Evolutionary conservation across 2,797 vertebrate genomes (phyloP).

Genomic region (Kryptopterus vitreolus): DNA sequence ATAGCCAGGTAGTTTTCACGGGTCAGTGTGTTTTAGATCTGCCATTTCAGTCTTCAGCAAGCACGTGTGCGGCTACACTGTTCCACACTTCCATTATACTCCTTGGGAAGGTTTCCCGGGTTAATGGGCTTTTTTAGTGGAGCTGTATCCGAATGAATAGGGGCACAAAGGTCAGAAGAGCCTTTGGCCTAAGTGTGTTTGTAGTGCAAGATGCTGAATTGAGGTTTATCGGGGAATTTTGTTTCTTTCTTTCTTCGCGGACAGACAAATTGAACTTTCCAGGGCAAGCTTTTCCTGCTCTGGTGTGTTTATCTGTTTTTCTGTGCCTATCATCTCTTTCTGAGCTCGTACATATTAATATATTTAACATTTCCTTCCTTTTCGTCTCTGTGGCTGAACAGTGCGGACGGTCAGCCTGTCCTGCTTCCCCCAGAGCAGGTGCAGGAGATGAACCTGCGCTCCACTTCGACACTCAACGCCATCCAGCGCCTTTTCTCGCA

Average conservation of each 20-base stretch:
- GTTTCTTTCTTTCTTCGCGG: neutral
- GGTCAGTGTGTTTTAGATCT: slow-evolving; percentile 44
- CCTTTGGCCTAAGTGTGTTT: slow-evolving; percentile 8
- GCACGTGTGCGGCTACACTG: neutral
- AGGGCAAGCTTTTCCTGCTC: neutral
- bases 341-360: neutral
- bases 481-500: slow-evolving; percentile 95
- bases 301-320: neutral
- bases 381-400: slow-evolving; percentile 56
- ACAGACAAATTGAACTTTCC: neutral
- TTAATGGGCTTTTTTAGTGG: slow-evolving; percentile 34
- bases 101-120: neutral
- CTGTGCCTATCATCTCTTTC: neutral
- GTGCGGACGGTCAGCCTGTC: slow-evolving; percentile 86
- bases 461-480: slow-evolving; percentile 89
- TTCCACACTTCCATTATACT: neutral
- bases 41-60: slow-evolving; percentile 39
- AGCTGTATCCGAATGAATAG: neutral
- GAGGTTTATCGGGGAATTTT: neutral
- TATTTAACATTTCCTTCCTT: neutral
- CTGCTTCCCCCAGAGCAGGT: slow-evolving; percentile 89
- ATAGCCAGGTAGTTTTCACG: slow-evolving; percentile 37
- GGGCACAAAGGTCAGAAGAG: neutral
- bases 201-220: slow-evolving; percentile 15
- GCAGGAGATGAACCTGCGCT: slow-evolving; percentile 88